Conservation (phyloP, 2,113 vertebrate genomes). For the Scortum barcoo region DNA sequence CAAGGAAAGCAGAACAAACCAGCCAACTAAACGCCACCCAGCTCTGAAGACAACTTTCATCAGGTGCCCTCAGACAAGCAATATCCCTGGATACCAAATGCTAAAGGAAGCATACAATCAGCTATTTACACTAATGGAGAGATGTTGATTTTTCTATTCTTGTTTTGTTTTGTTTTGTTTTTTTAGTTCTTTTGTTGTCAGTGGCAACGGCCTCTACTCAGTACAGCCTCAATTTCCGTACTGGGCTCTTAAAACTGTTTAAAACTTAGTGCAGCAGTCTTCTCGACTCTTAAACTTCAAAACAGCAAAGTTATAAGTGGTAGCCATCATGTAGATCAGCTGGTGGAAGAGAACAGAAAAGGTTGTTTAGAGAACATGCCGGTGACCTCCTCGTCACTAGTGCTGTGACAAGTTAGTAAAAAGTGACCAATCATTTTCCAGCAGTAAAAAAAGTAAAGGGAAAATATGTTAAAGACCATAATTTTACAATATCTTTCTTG, state of each 20-base stretch:
- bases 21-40: slow-evolving; percentile 53
- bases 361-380: slow-evolving; percentile 88
- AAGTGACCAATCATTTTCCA: slow-evolving; percentile 51
- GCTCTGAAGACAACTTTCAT: slow-evolving; percentile 59
- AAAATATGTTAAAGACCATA: slow-evolving; percentile 8
- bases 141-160: slow-evolving; percentile 79
- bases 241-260: slow-evolving; percentile 85
- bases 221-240: slow-evolving; percentile 79
- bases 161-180: slow-evolving; percentile 75
- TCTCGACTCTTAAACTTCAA: slow-evolving; percentile 99
- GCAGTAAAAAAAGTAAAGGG: slow-evolving; percentile 16
- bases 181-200: slow-evolving; percentile 89
- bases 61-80: slow-evolving; percentile 62
- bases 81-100: slow-evolving; percentile 75
- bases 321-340: slow-evolving; percentile 99
- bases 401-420: slow-evolving; percentile 59
- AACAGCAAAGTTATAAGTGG: slow-evolving; percentile 99
- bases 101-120: slow-evolving; percentile 87
- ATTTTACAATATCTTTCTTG: slow-evolving; percentile 5
- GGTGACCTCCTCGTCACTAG: slow-evolving; percentile 45
- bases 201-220: slow-evolving; percentile 89
- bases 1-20: slow-evolving; percentile 65
- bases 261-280: slow-evolving; percentile 99
- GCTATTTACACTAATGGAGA: slow-evolving; percentile 93
- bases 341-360: slow-evolving; percentile 99